These are phyloP conservation scores for Quiscalus mexicanus DNA, from an alignment of 2,113 vertebrate species.

Conservation along the genomic window DNA sequence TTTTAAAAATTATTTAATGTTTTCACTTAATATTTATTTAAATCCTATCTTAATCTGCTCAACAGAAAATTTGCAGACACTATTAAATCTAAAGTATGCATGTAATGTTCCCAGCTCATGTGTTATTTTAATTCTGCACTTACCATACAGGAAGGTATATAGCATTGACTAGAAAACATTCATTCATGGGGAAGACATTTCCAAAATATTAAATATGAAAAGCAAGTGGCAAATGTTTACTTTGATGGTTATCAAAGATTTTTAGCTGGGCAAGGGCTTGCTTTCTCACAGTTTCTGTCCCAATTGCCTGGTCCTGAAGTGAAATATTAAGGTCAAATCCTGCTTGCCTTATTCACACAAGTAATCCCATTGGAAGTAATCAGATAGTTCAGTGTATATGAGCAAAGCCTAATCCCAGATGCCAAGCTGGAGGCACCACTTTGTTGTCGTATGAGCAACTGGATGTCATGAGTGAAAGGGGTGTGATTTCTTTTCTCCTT, in stretches of 20 bases:
- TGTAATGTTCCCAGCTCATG: neutral
- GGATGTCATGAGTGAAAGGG: neutral
- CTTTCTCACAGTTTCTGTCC: neutral
- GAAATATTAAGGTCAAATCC: slow-evolving; percentile 57
- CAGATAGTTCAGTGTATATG: neutral
- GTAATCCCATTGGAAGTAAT: slow-evolving; percentile 53
- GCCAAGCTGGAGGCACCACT: neutral
- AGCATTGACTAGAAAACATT: neutral
- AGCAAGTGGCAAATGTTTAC: neutral
- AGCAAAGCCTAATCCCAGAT: slow-evolving; percentile 11
- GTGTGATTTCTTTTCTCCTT: neutral
- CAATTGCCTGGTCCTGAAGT: neutral
- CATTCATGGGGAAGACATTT: neutral
- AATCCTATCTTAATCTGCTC: neutral
- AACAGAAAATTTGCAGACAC: neutral
- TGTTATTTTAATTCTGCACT: neutral
- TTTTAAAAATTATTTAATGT: neutral
- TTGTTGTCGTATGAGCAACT: neutral
- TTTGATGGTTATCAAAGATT: neutral
- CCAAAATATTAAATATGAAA: neutral
- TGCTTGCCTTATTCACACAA: slow-evolving; percentile 42
- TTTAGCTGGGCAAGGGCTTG: neutral
- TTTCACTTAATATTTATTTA: neutral
- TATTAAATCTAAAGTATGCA: neutral
- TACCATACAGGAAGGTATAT: neutral